Base-by-base conservation (phyloP, 2,113 vertebrate species). In the Aegotheles bennettii region DNA sequence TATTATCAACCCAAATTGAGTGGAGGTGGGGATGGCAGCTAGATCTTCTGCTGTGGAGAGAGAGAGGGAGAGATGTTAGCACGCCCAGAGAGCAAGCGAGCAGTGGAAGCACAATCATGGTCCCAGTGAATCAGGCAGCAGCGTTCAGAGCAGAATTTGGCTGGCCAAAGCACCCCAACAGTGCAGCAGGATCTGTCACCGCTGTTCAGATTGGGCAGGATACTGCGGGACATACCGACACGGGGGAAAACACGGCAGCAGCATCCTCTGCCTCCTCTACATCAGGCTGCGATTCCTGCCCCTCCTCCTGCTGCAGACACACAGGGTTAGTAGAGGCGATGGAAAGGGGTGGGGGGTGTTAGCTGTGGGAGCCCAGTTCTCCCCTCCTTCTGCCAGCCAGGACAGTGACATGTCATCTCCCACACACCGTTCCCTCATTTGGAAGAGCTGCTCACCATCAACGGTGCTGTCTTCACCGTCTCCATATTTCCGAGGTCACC, bases 401-500 rank as follows among this genome's bases (percentile, higher is more conserved):
- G 56, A 75, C 78, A 33, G 53, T 1, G 1, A 16, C 6, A 4
- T 31, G 59, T 15, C 53, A 38, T 3, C 64, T 84, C 79, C 88
- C 29, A 26, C 81, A 13, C 61, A 63, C 75, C 19, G 6, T 8
- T 24, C 45, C 47, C 9, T 1, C n/a, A 1, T 13, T 11, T 85
- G 48, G 38, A 68, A 26, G 43, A 50, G 53, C 75, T 76, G 67
- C 89, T 98, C 96, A 98, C 98, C 98, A 98, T 97, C 88, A 98
- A 3, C 0, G 98, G 97, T 1, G 81, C 95, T 93, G 99, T 99
- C 98, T 99, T 99, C 95, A 98, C 93, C 4, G 96, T 93, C 75
- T 99, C 98, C 98, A 96, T 97, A 75, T 99, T 98, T 60, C 98
- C 98, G 3, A 98, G 95, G 90, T 99, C 98, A 80, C 99, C 98